Evolutionary conservation across 2,797 vertebrate species (phyloP), one percentile per base, ranked within the genome.

Genomic region (Cyprinodon diabolis): DNA sequence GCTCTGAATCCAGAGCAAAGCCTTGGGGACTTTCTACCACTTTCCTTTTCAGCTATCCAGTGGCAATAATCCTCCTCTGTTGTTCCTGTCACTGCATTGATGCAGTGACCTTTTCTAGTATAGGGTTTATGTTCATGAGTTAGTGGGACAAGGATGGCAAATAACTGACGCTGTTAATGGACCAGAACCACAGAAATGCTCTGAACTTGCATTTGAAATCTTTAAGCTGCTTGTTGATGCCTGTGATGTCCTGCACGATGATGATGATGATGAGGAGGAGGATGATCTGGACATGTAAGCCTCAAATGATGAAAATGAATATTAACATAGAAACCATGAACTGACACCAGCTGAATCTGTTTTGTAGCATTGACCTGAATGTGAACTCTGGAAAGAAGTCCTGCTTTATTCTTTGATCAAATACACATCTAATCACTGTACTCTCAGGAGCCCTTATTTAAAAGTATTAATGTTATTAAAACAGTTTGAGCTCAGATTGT

Each of bases 21-120:
- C 48, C 55, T n/a, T 12, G 68, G 54, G 62, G 62, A 65, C 52
- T 76, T 30, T 63, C 23, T 43, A 13, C 62, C 4, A 35, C 73
- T 40, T 57, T 70, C 74, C 84, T 75, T 71, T 72, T 48, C 14
- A 54, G 74, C 72, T 75, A 0, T 80, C 55, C 75, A 60, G 60
- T 52, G 82, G 87, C 80, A 87, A 82, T 85, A 88, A 90, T 40
- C 23, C 45, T 77, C 17, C 75, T 75, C 70, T 75, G 63, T 77
- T 75, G 77, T 83, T 80, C 74, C 71, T 71, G 8, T 62, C 69
- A 76, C 71, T 66, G 37, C 48, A 62, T 54, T 19, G 49, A 30
- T 52, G 15, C 25, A 66, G n/a, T 35, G 71, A 82, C 68, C 62
- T 17, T 65, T 43, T 17, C 68, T 15, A 21, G 48, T n/a, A 30